phyloP scores from a whole-genome alignment of 2,797 vertebrate species.

The Sebastiscus tertius region DNA sequence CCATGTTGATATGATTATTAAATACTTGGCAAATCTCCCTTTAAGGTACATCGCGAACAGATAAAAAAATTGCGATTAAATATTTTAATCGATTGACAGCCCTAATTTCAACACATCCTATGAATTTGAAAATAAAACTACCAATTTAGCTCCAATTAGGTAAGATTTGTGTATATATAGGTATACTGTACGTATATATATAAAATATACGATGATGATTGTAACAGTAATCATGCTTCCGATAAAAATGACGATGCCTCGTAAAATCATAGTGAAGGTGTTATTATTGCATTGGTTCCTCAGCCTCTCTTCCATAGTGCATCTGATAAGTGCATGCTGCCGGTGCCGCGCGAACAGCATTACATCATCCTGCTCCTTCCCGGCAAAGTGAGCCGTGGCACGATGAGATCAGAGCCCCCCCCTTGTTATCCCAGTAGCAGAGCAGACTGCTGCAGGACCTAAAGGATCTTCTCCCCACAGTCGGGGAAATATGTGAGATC shows the following conservation, averaged over 20 bases:
- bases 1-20: rapidly evolving
- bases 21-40: rapidly evolving
- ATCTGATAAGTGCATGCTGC: conserved; percentile 73
- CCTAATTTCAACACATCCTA: rapidly evolving
- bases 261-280: conserved; percentile 39
- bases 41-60: rapidly evolving
- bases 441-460: conserved; percentile 73
- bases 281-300: conserved; percentile 53
- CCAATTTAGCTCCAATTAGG: not conserved
- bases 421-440: conserved; percentile 65
- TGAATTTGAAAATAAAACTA: not conserved
- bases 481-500: conserved; percentile 51
- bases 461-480: conserved; percentile 58
- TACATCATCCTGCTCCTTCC: conserved; percentile 82
- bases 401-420: conserved; percentile 75
- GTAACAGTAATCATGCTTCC: conserved; percentile 40
- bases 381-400: conserved; percentile 66
- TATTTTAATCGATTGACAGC: not conserved
- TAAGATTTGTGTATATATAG: rapidly evolving
- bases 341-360: conserved; percentile 72
- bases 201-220: not conserved
- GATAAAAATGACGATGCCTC: conserved; percentile 48
- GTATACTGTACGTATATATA: no score
- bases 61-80: not conserved
- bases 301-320: conserved; percentile 19